A percentile compares a stretch with the other conserved stretches of the same genome.
Conservation (phyloP, 2,113 vertebrate species). For the Diglossa brunneiventris region DNA sequence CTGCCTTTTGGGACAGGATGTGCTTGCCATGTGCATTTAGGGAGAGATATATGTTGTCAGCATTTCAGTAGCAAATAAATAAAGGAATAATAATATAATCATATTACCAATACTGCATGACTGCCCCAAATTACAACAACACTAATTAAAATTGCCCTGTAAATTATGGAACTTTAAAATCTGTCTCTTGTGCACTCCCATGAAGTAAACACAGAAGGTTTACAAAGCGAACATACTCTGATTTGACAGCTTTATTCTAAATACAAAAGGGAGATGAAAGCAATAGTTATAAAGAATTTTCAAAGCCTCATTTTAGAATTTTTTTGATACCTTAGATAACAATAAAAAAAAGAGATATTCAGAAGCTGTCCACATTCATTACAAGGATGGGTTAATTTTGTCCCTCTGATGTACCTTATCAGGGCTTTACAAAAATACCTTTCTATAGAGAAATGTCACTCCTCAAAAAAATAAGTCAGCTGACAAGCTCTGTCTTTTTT, state of each 20-base stretch:
- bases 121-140: not conserved
- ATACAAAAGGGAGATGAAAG: not conserved
- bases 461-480: not conserved
- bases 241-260: not conserved
- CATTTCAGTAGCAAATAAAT: not conserved
- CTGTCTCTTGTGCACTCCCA: not conserved
- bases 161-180: not conserved
- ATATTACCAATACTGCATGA: not conserved
- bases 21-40: not conserved
- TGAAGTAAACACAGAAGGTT: not conserved
- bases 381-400: not conserved
- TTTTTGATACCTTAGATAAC: not conserved
- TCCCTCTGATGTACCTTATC: not conserved
- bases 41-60: not conserved
- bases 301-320: not conserved
- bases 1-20: not conserved
- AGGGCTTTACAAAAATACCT: not conserved
- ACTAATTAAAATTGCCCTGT: not conserved
- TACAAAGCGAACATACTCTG: not conserved
- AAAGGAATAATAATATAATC: not conserved
- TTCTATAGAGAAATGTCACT: not conserved
- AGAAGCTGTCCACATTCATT: not conserved
- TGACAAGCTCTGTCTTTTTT: not conserved
- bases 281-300: not conserved
- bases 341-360: not conserved